Conservation (phyloP, 1,140 invertebrate genomes). For the Bemisia tabaci region DNA sequence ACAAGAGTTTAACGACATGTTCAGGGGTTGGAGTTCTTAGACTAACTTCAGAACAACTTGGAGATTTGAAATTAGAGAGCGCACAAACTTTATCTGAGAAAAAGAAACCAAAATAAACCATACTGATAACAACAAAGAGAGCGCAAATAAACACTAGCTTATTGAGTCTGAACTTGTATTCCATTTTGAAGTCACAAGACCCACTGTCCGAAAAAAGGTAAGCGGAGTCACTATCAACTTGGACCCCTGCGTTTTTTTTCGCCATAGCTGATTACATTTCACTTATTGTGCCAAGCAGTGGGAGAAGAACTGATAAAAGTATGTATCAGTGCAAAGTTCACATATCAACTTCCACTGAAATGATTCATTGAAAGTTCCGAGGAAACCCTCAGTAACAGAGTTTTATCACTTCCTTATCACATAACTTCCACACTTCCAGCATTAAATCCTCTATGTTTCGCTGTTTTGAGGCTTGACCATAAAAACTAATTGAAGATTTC, state of each 20-base stretch:
- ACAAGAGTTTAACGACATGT: conserved; percentile 29
- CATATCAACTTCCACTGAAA: neutral
- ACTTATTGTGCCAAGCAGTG: neutral
- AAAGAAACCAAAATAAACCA: conserved; percentile 75
- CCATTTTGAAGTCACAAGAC: conserved; percentile 35
- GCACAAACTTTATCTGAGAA: conserved; percentile 76
- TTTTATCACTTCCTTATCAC: no score
- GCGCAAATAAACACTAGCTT: conserved; percentile 63
- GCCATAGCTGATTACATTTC: conserved; percentile 14
- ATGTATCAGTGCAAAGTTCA: neutral
- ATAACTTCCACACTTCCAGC: no score
- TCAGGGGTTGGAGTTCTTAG: conserved; percentile 24
- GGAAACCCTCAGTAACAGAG: neutral
- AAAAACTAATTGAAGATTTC: no score
- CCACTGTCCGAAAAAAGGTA: neutral
- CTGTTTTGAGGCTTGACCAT: no score
- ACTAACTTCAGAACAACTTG: conserved; percentile 30
- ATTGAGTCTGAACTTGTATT: conserved; percentile 45
- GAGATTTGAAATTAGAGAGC: conserved; percentile 37
- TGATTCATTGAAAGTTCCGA: neutral
- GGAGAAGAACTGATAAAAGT: neutral
- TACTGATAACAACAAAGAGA: conserved; percentile 59
- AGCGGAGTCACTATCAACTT: conserved; percentile 54
- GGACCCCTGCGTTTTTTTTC: conserved; percentile 53
- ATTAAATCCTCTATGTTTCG: no score